Percentiles rank a stretch among this genome's conserved stretches.
These are phyloP conservation scores for Lathamus discolor DNA, from an alignment of 2,113 vertebrate genomes.

Conservation along the genomic window DNA sequence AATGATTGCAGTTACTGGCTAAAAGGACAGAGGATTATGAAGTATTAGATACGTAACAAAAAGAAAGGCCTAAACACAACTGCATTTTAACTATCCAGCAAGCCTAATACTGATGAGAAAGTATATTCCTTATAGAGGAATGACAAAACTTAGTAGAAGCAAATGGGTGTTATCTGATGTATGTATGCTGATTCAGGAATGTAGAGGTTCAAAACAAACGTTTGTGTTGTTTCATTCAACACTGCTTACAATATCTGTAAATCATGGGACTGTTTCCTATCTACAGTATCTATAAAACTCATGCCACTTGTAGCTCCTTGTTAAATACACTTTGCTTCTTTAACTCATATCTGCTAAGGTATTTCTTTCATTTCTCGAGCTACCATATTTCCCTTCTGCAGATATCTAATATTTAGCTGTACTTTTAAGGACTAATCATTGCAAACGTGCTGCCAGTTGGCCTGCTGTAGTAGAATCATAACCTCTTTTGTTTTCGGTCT, in stretches of 20 bases:
- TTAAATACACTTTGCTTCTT: not conserved
- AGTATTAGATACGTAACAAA: not conserved
- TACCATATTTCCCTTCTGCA: not conserved
- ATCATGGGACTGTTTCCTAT: not conserved
- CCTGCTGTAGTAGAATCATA: not conserved
- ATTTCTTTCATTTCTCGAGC: not conserved
- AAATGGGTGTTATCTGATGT: not conserved
- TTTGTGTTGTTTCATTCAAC: not conserved
- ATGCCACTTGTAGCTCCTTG: not conserved
- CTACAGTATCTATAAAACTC: not conserved
- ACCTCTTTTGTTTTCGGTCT: not conserved
- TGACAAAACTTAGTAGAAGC: not conserved
- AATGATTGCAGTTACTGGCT: not conserved
- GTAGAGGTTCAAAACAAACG: not conserved
- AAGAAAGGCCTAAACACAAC: not conserved
- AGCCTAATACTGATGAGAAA: not conserved
- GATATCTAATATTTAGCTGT: not conserved
- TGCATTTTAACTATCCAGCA: not conserved
- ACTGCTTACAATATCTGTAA: not conserved
- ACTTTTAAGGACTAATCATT: not conserved
- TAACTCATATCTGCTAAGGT: not conserved
- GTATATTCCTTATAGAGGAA: not conserved
- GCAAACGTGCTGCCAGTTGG: not conserved
- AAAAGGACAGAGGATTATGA: not conserved
- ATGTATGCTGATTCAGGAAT: not conserved